These are phyloP conservation scores for Pseudolaguvia tuberculata DNA, from an alignment of 2,113 vertebrate genomes.

Conservation along the genomic window DNA sequence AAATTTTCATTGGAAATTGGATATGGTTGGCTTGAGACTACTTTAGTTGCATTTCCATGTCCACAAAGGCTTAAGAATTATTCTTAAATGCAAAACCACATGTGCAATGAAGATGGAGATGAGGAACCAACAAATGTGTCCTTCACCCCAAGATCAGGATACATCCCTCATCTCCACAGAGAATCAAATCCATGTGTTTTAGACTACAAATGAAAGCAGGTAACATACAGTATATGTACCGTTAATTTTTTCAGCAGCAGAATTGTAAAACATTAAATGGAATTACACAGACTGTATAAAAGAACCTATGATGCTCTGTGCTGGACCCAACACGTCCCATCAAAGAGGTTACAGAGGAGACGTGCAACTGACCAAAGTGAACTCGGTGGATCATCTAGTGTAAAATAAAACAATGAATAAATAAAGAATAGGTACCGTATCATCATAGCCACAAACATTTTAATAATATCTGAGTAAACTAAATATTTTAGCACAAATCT, in stretches of 20 bases:
- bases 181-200: conserved; percentile 31
- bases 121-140: conserved; percentile 40
- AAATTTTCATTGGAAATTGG: conserved; percentile 49
- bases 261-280: background rate
- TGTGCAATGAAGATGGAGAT: conserved; percentile 45
- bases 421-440: background rate
- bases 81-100: conserved; percentile 54
- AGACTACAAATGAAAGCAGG: conserved; percentile 21
- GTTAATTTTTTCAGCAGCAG: conserved; percentile 7
- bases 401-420: background rate
- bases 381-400: background rate
- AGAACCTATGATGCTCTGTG: background rate
- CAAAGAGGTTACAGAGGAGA: background rate
- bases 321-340: background rate
- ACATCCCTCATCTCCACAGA: conserved; percentile 36
- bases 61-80: conserved; percentile 49
- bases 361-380: background rate
- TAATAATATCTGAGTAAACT: too few species aligned
- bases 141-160: conserved; percentile 33
- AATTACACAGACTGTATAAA: background rate
- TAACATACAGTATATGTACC: conserved; percentile 13
- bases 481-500: too few species aligned
- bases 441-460: background rate
- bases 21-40: conserved; percentile 38
- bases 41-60: conserved; percentile 50